phyloP scores from a whole-genome alignment of 1,140 invertebrate genomes.

The Lamellibrachia luymesi region DNA sequence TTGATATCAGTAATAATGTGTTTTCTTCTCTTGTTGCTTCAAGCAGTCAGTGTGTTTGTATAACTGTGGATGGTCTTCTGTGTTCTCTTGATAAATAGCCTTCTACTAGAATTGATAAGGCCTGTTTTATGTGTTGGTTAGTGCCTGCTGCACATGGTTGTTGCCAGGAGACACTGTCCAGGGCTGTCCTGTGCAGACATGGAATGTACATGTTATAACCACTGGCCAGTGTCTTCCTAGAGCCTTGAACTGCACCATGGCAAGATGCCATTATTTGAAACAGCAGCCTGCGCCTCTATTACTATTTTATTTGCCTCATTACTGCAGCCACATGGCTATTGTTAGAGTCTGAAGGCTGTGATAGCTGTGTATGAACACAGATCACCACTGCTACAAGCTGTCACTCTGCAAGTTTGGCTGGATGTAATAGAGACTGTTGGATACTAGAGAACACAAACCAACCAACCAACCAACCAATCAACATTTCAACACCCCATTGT shows the following conservation, averaged over 20 bases:
- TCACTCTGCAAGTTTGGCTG: neutral
- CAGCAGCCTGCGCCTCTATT: neutral
- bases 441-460: neutral
- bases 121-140: neutral
- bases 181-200: neutral
- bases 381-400: neutral
- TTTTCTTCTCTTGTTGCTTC: neutral
- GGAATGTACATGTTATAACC: no score
- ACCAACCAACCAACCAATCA: neutral
- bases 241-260: neutral
- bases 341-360: neutral
- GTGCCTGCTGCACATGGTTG: neutral
- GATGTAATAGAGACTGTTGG: no score
- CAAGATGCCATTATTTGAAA: neutral
- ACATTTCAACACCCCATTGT: neutral
- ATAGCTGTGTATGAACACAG: neutral
- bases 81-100: neutral
- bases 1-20: neutral
- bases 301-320: neutral
- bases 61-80: neutral
- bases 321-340: neutral
- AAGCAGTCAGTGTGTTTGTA: neutral
- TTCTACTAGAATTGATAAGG: neutral
- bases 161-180: neutral
- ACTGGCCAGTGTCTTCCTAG: neutral